Base-by-base conservation (phyloP, 2,113 vertebrate species). In the Chitala chitala region DNA sequence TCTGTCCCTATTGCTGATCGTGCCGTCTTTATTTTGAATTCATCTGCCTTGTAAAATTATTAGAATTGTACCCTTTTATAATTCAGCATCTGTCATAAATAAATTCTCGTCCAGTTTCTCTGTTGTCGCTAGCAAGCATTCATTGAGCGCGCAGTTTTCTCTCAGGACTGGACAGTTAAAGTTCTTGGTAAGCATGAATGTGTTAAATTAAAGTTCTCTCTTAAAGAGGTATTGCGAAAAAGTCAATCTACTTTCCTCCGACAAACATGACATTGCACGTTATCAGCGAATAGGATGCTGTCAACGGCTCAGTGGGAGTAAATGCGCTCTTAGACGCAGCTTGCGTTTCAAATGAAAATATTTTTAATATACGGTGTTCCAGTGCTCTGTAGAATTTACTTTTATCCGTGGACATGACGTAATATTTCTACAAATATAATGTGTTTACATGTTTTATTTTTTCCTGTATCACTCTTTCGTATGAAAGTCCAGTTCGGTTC, bases 401-500 rank as follows among this genome's bases (percentile, higher is more conserved):
- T 54, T 42, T 29, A 44, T 26, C 50, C 46, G 42, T 48, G 54
- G 55, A 70, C 29, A 70, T n/a, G n/a, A 8, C 73, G 1, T 53
- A 63, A 29, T 51, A 24, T 69, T 68, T 56, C 33, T 40, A 56
- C 26, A 56, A 59, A 10, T 68, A 38, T 13, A 20, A 68, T 69
- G 73, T 75, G 68, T 48, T 42, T 55, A 24, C 36, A 3, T 13
- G 55, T 24, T 55, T 58, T 61, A 50, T 73, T 77, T 61, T 73
- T 12, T 61, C 31, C 65, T 53, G 31, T 58, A 84, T 82, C 84
- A 79, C 79, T 69, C 70, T 81, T 76, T 80, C 83, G 78, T n/a
- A n/a, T n/a, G 77, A 0, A 84, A 93, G 90, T 96, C 94, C 94
- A 94, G 89, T 96, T 94, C 94, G 92, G 91, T 93, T 95, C 95